These are phyloP conservation scores for Pteropus alecto DNA, from an alignment of 2,113 vertebrate genomes.

Conservation along the genomic window DNA sequence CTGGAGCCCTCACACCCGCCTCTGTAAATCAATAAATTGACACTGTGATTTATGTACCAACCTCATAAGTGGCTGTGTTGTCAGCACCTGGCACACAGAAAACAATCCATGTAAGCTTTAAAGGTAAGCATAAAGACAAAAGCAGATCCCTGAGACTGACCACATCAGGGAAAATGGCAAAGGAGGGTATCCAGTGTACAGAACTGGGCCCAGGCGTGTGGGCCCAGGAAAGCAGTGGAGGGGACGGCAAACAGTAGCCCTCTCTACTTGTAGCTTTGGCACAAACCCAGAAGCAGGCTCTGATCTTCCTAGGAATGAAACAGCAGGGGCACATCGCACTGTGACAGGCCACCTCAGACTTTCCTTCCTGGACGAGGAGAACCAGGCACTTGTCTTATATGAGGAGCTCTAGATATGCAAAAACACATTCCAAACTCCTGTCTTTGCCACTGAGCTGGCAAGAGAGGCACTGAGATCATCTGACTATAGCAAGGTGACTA, in stretches of 20 bases:
- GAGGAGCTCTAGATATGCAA: neutral
- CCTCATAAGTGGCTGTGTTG: neutral
- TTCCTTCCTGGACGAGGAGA: neutral
- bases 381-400: neutral
- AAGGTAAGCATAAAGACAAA: neutral
- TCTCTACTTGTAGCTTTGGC: neutral
- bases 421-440: neutral
- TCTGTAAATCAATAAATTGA: neutral
- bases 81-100: neutral
- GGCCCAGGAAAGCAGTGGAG: neutral
- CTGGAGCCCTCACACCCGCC: too few species aligned
- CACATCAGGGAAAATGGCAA: neutral
- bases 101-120: neutral
- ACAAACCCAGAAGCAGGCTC: neutral
- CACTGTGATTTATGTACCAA: neutral
- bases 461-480: neutral
- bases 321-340: accelerated
- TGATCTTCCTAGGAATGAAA: neutral
- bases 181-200: neutral
- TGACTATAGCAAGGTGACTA: too few species aligned
- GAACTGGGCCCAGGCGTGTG: neutral
- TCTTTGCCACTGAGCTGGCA: neutral
- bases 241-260: neutral
- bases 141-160: neutral
- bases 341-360: neutral